Conservation (phyloP, 2,888 invertebrate genomes). For the Drosophila melanosoma region DNA sequence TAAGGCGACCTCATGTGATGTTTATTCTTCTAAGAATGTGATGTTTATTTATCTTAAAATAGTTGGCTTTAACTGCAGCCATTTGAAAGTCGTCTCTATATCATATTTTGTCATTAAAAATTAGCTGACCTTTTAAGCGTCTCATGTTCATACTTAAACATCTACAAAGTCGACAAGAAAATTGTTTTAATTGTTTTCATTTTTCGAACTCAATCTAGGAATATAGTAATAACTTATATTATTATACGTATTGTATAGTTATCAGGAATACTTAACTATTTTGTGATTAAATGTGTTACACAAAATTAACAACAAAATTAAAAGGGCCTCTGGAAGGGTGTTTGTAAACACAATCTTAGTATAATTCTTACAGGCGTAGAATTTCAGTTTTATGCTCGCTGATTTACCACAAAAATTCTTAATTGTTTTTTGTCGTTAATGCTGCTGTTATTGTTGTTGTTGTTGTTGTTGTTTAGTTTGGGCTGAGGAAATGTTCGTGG, state of each 20-base stretch:
- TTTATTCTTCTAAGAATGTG: no score
- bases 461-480: constrained; percentile 22
- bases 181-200: neutral
- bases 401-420: constrained; percentile 6
- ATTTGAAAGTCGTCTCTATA: no score
- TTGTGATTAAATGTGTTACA: neutral
- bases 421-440: constrained; percentile 6
- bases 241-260: neutral
- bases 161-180: neutral
- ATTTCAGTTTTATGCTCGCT: constrained; percentile 33
- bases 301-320: neutral
- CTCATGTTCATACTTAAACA: no score
- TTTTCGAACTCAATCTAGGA: neutral
- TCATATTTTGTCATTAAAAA: no score
- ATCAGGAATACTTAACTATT: neutral
- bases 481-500: constrained; percentile 41
- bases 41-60: no score
- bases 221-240: neutral
- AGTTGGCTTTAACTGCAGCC: no score
- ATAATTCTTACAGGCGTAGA: constrained; percentile 19
- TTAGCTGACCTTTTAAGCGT: no score
- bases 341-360: constrained; percentile 2
- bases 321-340: neutral
- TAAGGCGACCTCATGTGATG: no score
- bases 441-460: constrained; percentile 14